Conservation (phyloP, 2,113 vertebrate species). For the Meleagris gallopavo region DNA sequence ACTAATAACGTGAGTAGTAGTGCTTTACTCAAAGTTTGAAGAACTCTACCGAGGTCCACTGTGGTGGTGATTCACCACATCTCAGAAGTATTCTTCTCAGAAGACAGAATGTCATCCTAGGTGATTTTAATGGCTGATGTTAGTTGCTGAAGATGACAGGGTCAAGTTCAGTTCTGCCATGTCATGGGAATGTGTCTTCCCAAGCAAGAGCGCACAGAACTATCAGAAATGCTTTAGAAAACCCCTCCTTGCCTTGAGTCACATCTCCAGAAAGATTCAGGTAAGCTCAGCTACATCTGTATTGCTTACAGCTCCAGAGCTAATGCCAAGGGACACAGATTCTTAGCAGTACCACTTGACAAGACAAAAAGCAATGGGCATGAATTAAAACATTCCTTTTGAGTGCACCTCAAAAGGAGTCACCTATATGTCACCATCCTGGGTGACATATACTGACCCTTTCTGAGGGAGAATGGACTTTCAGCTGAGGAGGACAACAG, state of each 20-base stretch:
- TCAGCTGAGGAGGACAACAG: too few relatives aligned
- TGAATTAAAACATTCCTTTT: background rate
- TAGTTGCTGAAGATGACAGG: background rate
- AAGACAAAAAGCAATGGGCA: background rate
- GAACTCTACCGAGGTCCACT: fast-evolving
- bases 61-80: background rate
- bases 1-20: background rate
- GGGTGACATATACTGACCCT: background rate
- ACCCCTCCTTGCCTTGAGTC: background rate
- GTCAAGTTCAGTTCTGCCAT: background rate
- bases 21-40: background rate
- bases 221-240: background rate
- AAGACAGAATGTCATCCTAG: fast-evolving
- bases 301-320: background rate
- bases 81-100: background rate
- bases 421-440: too few relatives aligned
- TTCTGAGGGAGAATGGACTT: background rate
- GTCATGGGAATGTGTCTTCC: background rate
- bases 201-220: fast-evolving
- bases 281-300: background rate
- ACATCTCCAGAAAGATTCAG: background rate
- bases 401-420: too few relatives aligned
- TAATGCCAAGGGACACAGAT: background rate
- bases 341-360: background rate
- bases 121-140: background rate